Evolutionary conservation across 2,797 vertebrate genomes (phyloP).

Genomic region (Hephaestus fuliginosus): DNA sequence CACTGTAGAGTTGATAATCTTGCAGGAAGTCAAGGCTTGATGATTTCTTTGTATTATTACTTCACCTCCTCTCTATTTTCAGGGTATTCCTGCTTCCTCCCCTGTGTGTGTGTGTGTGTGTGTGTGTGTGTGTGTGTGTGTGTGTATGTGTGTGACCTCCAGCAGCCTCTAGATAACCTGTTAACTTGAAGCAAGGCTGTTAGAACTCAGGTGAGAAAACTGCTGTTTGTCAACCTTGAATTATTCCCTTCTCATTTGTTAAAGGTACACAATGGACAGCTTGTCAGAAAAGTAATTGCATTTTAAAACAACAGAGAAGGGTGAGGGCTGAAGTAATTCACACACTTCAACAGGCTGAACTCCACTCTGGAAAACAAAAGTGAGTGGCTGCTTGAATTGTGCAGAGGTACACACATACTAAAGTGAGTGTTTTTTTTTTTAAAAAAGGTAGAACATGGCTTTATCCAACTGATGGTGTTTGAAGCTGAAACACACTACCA

Average conservation of each 20-base stretch:
- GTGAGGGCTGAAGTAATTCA: slow-evolving; percentile 14
- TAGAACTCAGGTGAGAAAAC: slow-evolving; percentile 9
- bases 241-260: slow-evolving; percentile 2
- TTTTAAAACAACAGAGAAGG: slow-evolving; percentile 1
- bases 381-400: not conserved
- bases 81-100: not conserved
- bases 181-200: not conserved
- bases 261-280: not conserved
- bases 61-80: not conserved
- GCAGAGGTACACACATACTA: not conserved
- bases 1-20: too few species aligned
- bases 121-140: not conserved
- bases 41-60: not conserved
- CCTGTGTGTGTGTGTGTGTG: not conserved
- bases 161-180: slow-evolving; percentile 12
- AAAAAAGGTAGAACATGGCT: slow-evolving; percentile 10
- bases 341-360: slow-evolving; percentile 9
- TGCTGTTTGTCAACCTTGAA: slow-evolving; percentile 17
- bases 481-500: slow-evolving; percentile 2
- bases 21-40: too few species aligned
- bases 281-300: slow-evolving; percentile 32
- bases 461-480: not conserved
- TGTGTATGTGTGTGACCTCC: not conserved
- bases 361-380: not conserved
- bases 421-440: not conserved